Conservation (phyloP, 2,888 invertebrate genomes). For the Loripinus fragilis region DNA sequence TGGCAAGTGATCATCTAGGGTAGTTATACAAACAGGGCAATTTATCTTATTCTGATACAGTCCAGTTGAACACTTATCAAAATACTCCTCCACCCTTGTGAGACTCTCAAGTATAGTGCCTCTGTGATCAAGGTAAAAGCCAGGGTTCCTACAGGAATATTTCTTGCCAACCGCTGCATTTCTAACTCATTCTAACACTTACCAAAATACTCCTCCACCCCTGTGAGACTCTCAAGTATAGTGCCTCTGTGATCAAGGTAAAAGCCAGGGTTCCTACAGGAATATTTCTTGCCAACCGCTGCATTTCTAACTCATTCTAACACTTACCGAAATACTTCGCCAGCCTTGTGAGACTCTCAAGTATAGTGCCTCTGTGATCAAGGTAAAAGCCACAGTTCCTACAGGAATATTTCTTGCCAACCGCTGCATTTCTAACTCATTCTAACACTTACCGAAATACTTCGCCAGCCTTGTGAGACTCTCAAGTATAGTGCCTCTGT, state of each 20-base stretch:
- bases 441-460: slow-evolving; percentile 71
- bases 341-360: slow-evolving; percentile 73
- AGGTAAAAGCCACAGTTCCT: slow-evolving; percentile 73
- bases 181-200: slow-evolving; percentile 65
- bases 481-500: slow-evolving; percentile 72
- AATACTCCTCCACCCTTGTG: slow-evolving; percentile 71
- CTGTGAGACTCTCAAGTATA: slow-evolving; percentile 71
- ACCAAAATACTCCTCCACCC: slow-evolving; percentile 75
- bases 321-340: slow-evolving; percentile 70
- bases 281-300: slow-evolving; percentile 65
- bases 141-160: slow-evolving; percentile 72
- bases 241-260: slow-evolving; percentile 68
- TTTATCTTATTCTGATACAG: too few species aligned
- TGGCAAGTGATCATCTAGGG: too few species aligned
- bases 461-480: slow-evolving; percentile 72
- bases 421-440: slow-evolving; percentile 67
- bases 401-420: slow-evolving; percentile 68
- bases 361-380: slow-evolving; percentile 71
- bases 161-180: slow-evolving; percentile 66
- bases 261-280: slow-evolving; percentile 76
- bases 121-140: slow-evolving; percentile 74
- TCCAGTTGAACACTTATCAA: too few species aligned
- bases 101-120: slow-evolving; percentile 69
- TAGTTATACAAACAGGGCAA: too few species aligned
- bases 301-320: slow-evolving; percentile 66